These are phyloP conservation scores for Adelosebastes latens DNA, from an alignment of 2,797 vertebrate species.

Conservation along the genomic window DNA sequence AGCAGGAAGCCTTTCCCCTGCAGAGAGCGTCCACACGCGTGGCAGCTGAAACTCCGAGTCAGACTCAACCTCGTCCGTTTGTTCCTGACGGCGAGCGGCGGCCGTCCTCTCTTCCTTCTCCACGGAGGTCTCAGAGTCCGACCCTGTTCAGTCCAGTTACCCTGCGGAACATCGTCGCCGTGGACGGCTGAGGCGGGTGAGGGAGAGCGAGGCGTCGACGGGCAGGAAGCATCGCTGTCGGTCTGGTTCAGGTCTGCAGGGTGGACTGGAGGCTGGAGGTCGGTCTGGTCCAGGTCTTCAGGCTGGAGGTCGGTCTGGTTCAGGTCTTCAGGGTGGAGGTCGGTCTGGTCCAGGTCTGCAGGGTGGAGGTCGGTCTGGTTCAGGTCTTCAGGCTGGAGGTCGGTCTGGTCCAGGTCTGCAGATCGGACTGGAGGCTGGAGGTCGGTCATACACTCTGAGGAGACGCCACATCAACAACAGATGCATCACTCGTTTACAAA, in stretches of 20 bases:
- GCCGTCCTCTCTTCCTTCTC: conserved; percentile 31
- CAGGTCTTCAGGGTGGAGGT: neutral
- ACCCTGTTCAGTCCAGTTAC: conserved; percentile 1
- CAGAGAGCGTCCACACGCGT: conserved; percentile 46
- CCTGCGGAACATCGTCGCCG: neutral
- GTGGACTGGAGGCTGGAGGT: neutral
- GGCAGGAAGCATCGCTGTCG: neutral
- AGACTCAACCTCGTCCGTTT: neutral
- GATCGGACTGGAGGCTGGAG: neutral
- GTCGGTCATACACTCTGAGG: no score
- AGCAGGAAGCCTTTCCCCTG: conserved; percentile 64
- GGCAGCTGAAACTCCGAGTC: conserved; percentile 24
- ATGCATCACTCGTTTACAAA: no score
- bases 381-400: neutral
- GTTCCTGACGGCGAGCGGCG: neutral
- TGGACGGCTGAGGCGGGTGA: neutral
- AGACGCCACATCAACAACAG: no score
- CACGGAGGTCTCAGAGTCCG: neutral
- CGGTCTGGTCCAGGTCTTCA: neutral
- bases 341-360: neutral
- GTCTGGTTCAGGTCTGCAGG: neutral
- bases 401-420: neutral
- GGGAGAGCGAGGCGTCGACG: neutral
- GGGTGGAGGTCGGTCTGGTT: neutral
- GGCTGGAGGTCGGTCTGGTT: neutral